phyloP scores from a whole-genome alignment of 1,140 invertebrate species.

The Rhizoglyphus robini region DNA sequence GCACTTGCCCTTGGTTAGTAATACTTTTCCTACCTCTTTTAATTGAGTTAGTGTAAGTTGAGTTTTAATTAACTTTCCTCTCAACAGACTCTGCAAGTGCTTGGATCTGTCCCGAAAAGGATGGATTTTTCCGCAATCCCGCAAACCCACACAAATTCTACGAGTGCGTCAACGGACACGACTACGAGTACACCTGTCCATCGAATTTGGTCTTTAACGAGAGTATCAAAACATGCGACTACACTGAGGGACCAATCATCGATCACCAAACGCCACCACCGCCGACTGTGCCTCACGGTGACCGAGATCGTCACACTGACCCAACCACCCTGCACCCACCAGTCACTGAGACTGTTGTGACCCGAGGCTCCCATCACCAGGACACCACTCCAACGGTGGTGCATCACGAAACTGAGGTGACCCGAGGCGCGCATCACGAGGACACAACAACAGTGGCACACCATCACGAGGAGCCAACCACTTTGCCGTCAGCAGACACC shows the following conservation, averaged over 20 bases:
- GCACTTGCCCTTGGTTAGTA: too few relatives aligned
- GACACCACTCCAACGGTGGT: too few relatives aligned
- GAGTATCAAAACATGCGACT: neutral
- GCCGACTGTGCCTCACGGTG: neutral
- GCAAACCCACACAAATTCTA: conserved; percentile 13
- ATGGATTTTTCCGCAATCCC: neutral
- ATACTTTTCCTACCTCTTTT: too few relatives aligned
- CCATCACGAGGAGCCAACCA: too few relatives aligned
- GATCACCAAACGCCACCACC: neutral
- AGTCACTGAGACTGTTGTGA: neutral
- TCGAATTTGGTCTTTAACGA: conserved; percentile 10
- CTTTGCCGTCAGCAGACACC: too few relatives aligned
- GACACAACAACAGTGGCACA: too few relatives aligned
- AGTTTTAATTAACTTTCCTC: neutral
- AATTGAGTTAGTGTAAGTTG: too few relatives aligned
- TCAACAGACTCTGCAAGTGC: neutral
- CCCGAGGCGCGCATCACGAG: too few relatives aligned
- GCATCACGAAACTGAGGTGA: too few relatives aligned
- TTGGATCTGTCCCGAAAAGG: neutral
- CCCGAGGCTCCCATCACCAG: neutral
- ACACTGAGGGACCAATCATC: neutral
- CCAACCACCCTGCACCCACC: neutral
- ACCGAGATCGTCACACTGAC: neutral
- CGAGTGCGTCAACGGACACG: conserved; percentile 7
- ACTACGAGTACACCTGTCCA: neutral